These are phyloP conservation scores for Macrophya annulata DNA, from an alignment of 2,888 invertebrate species.

Conservation along the genomic window DNA sequence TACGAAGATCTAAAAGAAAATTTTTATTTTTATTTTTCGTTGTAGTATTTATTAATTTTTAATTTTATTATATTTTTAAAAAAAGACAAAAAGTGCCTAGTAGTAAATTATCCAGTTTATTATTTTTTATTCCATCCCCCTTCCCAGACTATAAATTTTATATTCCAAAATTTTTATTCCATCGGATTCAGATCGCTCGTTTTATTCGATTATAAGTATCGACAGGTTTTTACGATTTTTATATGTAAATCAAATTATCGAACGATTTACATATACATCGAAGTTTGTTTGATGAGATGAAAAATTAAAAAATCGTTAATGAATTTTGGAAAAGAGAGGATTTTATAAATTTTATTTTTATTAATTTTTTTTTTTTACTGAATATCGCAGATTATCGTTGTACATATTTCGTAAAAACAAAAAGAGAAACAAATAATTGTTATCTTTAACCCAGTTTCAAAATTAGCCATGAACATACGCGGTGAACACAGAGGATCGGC, in stretches of 20 bases:
- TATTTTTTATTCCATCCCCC: background rate
- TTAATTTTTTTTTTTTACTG: no score
- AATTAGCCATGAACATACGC: background rate
- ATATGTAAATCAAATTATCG: conserved; percentile 8
- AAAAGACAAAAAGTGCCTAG: background rate
- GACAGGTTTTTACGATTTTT: conserved; percentile 28
- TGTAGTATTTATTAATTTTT: no score
- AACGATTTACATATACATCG: conserved; percentile 1
- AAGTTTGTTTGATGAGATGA: background rate
- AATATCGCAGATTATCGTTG: background rate
- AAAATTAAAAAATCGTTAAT: no score
- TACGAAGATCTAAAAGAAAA: background rate
- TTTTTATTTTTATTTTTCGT: background rate
- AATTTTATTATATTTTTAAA: background rate
- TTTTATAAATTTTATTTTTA: no score
- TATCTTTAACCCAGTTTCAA: background rate
- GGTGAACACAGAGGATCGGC: background rate
- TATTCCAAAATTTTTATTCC: background rate
- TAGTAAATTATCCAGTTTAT: no score
- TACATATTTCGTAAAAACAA: background rate
- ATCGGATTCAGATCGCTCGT: background rate
- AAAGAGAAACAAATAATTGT: background rate
- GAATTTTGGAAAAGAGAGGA: no score
- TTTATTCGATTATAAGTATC: background rate
- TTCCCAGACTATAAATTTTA: background rate